Evolutionary conservation across 2,113 vertebrate genomes (phyloP), one percentile per base, ranked within the genome.

Genomic region (Hippocampus zosterae): DNA sequence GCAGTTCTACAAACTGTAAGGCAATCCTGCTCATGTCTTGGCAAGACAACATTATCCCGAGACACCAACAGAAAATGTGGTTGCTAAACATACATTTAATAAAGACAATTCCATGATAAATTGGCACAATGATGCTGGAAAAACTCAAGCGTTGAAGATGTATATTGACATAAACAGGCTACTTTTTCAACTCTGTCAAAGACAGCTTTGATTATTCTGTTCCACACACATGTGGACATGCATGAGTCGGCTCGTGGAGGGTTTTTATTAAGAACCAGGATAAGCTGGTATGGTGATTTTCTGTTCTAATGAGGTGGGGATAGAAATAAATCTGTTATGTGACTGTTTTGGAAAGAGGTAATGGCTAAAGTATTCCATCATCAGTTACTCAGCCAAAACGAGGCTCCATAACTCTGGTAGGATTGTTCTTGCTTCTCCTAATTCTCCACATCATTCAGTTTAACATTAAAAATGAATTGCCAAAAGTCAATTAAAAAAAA

Each of bases 311-410:
- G 69, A 83, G 18, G 62, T 64, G 53, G 53, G 60, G 74, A 74
- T 75, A 67, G 50, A 81, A 73, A 78, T 80, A 83, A 83, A 78
- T 83, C 77, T 74, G 59, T 77, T 41, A 81, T 77, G 68, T 67
- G 67, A 72, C n/a, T 16, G 48, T 62, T 57, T 65, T 65, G 46
- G 64, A 56, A 4, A 3, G 50, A 16, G 27, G 8, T 37, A 73
- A 62, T 3, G 21, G 1, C n/a, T 40, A 68, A 64, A 19, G 50
- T 57, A 16, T 61, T 76, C 56, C 66, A 72, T 66, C 76, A 63
- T 23, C 40, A 50, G 71, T 74, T 62, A 72, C 40, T 67, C 52
- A 56, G 23, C 15, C 25, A 42, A 42, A 59, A 60, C 74, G 56
- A 42, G 52, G 27, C 52, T 23, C 29, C 62, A 33, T 48, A 40